Conservation (phyloP, 2,888 invertebrate genomes). For the Atethmia centrago region DNA sequence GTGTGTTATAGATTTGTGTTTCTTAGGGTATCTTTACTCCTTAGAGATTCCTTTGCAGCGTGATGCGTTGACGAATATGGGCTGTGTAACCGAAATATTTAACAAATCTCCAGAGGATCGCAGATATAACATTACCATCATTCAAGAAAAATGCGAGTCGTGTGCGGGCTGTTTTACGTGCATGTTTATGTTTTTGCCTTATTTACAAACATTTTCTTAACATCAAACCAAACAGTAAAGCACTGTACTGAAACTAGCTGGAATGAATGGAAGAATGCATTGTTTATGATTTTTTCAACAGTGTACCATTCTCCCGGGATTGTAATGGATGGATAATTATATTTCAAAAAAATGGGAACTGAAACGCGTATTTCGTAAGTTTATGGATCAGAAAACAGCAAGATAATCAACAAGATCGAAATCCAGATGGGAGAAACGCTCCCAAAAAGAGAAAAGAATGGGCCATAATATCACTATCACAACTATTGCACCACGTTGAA, state of each 20-base stretch:
- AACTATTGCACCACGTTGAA: conserved; percentile 48
- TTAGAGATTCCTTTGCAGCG: conserved; percentile 18
- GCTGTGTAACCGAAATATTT: conserved; percentile 8
- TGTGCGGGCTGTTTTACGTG: conserved; percentile 12
- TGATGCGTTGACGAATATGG: conserved; percentile 7
- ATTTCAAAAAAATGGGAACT: neutral
- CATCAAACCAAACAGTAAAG: conserved; percentile 22
- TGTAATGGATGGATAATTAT: neutral
- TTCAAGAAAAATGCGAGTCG: conserved; percentile 17
- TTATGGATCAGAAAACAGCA: neutral
- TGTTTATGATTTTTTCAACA: neutral
- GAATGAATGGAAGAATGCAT: conserved; percentile 6
- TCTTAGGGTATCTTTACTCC: neutral
- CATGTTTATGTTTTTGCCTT: conserved; percentile 4
- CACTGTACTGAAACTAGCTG: conserved; percentile 6
- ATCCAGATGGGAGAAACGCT: conserved; percentile 2
- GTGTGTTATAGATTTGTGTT: neutral
- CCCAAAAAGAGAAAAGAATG: conserved; percentile 26
- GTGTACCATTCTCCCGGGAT: neutral
- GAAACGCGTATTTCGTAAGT: conserved; percentile 6
- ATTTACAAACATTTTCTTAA: conserved; percentile 20
- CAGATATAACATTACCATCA: conserved; percentile 8
- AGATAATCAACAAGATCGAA: conserved; percentile 6
- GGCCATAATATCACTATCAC: conserved; percentile 5
- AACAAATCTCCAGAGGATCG: neutral